Percentiles rank a stretch among this genome's conserved stretches.
These are phyloP conservation scores for Drosophila buzzatii DNA, from an alignment of 2,888 invertebrate genomes.

Conservation along the genomic window DNA sequence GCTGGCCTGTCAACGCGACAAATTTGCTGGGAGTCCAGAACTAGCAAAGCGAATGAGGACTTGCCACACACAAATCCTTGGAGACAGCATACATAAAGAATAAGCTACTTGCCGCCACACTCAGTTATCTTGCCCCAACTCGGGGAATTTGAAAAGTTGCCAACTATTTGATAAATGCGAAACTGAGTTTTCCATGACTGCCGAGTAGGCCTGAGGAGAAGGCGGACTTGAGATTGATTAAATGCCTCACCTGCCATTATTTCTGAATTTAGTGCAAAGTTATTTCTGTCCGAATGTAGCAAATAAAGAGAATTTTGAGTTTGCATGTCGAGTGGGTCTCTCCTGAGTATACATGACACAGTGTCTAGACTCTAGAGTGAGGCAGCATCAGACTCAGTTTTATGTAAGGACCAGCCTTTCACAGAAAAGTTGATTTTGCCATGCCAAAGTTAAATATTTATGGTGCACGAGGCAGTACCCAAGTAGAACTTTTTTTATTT, in stretches of 20 bases:
- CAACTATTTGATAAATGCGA: constrained; percentile 62
- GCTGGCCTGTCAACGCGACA: constrained; percentile 50
- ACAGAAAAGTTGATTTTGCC: too few relatives aligned
- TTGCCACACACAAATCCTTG: constrained; percentile 19
- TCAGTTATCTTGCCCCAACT: constrained; percentile 19
- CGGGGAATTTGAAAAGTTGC: constrained; percentile 21
- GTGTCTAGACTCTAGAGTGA: too few relatives aligned
- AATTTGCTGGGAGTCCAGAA: constrained; percentile 18
- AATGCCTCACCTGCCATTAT: neutral
- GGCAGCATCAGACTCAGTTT: too few relatives aligned
- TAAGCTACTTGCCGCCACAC: constrained; percentile 27
- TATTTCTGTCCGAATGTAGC: neutral
- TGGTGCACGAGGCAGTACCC: too few relatives aligned
- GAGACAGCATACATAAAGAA: constrained; percentile 30
- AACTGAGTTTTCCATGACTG: constrained; percentile 27
- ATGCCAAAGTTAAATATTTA: too few relatives aligned
- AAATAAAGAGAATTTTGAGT: neutral
- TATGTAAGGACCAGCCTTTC: too few relatives aligned
- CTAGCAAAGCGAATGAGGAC: constrained; percentile 13
- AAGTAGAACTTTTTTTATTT: too few relatives aligned
- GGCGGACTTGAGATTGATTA: neutral
- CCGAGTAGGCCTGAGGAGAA: neutral
- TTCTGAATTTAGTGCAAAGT: neutral
- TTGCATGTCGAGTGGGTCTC: neutral
- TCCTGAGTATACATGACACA: neutral